Evolutionary conservation across 1,140 invertebrate species (phyloP).

Genomic region (Euwallacea similis): DNA sequence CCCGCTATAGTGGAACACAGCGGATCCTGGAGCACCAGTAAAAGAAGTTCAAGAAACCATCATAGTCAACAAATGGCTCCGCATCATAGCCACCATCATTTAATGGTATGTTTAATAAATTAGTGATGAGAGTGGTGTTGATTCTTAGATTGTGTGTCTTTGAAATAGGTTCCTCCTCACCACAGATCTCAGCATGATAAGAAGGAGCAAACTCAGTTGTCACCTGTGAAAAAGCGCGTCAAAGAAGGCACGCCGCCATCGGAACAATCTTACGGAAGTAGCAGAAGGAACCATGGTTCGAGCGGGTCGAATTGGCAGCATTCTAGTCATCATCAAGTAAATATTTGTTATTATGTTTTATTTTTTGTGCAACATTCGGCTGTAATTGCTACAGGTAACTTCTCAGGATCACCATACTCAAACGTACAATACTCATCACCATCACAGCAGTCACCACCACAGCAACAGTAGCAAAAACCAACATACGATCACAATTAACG

Average conservation of each 20-base stretch:
- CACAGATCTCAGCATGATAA: constrained; percentile 65
- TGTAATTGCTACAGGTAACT: constrained; percentile 37
- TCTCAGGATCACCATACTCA: constrained; percentile 46
- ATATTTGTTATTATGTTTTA: not conserved
- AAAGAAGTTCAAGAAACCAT: constrained; percentile 59
- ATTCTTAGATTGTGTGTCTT: not conserved
- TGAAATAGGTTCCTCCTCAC: constrained; percentile 53
- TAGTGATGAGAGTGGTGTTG: not conserved
- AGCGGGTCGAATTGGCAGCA: constrained; percentile 53
- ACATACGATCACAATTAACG: constrained; percentile 82
- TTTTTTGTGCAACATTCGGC: not conserved
- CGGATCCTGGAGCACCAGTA: constrained; percentile 54
- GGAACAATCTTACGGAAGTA: constrained; percentile 49
- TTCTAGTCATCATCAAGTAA: constrained; percentile 43
- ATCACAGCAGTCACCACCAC: constrained; percentile 55
- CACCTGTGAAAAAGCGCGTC: constrained; percentile 96
- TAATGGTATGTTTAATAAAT: constrained; percentile 49
- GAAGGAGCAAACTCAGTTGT: constrained; percentile 89
- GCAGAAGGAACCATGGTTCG: constrained; percentile 55
- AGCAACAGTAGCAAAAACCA: constrained; percentile 54
- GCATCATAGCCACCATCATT: constrained; percentile 54
- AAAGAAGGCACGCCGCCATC: constrained; percentile 92
- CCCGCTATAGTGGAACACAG: constrained; percentile 61
- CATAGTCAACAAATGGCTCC: constrained; percentile 50
- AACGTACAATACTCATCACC: constrained; percentile 51